Percentiles rank a stretch among this genome's conserved stretches.
These are phyloP conservation scores for Papilio machaon DNA, from an alignment of 1,140 invertebrate species.

Conservation along the genomic window DNA sequence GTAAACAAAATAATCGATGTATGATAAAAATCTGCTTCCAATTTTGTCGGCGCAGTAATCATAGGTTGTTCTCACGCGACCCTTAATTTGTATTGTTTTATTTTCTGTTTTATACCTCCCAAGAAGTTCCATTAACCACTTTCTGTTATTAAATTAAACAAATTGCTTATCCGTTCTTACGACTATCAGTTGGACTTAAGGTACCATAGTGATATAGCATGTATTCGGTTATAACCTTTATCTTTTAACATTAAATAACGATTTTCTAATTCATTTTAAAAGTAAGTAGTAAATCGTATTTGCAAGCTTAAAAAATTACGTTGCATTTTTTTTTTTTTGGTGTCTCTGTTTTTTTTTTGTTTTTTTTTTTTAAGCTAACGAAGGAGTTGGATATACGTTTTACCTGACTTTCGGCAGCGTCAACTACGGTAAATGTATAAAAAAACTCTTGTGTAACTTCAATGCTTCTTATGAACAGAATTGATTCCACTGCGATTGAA, in stretches of 20 bases:
- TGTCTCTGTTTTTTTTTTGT: too few species aligned
- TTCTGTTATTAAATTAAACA: conserved; percentile 12
- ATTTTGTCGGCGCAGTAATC: conserved; percentile 37
- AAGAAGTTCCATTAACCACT: conserved; percentile 7
- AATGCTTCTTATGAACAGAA: conserved; percentile 33
- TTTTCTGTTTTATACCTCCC: conserved; percentile 21
- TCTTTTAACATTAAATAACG: background rate
- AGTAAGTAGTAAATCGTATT: background rate
- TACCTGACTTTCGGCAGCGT: too few species aligned
- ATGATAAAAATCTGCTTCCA: conserved; percentile 37
- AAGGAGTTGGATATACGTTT: too few species aligned
- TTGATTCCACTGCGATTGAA: conserved; percentile 22
- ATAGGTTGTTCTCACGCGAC: conserved; percentile 34
- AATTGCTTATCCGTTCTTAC: background rate
- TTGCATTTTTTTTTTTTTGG: too few species aligned
- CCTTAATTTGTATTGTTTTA: conserved; percentile 31
- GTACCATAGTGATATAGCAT: background rate
- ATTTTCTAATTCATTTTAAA: background rate
- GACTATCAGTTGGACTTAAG: background rate
- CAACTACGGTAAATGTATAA: background rate
- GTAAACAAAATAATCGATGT: conserved; percentile 36
- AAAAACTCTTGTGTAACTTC: background rate
- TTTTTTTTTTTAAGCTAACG: too few species aligned
- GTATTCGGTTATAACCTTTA: background rate
- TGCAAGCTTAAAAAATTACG: too few species aligned